These are phyloP conservation scores for Cantharis lateralis DNA, from an alignment of 2,888 invertebrate genomes.

Conservation along the genomic window DNA sequence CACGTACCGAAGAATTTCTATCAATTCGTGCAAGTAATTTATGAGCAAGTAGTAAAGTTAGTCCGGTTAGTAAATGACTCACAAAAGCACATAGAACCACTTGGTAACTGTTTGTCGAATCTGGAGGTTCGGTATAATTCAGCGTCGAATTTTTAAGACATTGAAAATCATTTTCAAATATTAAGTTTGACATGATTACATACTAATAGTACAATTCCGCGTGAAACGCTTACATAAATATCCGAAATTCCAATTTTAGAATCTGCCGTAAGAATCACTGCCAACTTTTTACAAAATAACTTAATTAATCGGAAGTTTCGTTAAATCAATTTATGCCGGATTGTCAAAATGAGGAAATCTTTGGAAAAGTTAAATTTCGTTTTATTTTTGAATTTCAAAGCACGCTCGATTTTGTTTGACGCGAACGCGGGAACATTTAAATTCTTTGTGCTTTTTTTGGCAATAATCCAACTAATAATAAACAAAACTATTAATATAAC, in stretches of 20 bases:
- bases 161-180: constrained; percentile 7
- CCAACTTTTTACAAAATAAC: constrained; percentile 23
- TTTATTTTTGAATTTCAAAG: not conserved
- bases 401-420: not conserved
- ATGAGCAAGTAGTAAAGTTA: not conserved
- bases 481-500: not conserved
- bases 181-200: constrained; percentile 13
- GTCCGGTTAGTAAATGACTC: not conserved
- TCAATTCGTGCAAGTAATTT: not conserved
- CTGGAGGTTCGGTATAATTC: not conserved
- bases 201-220: constrained; percentile 1
- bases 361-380: not conserved
- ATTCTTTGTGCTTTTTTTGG: not conserved
- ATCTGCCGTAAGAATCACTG: constrained; percentile 24
- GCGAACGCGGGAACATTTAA: constrained; percentile 4
- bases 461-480: constrained; percentile 1
- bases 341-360: not conserved
- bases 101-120: not conserved
- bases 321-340: not conserved
- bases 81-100: not conserved
- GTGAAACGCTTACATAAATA: constrained; percentile 23
- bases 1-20: not conserved
- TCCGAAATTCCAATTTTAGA: constrained; percentile 30
- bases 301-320: not conserved
- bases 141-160: constrained; percentile 7